Conservation (phyloP, 2,113 vertebrate genomes). For the Passer domesticus region DNA sequence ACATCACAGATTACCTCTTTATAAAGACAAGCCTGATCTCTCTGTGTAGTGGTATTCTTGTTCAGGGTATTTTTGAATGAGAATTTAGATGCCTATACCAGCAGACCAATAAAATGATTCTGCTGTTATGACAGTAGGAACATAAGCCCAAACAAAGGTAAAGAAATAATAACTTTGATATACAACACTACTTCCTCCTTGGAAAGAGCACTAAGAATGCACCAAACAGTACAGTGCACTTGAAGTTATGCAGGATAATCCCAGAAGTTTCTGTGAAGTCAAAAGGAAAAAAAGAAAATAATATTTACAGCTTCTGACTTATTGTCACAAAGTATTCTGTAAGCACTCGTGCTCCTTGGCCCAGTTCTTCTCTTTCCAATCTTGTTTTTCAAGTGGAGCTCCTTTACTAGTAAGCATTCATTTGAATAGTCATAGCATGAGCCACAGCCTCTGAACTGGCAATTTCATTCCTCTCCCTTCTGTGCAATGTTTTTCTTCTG, state of each 20-base stretch:
- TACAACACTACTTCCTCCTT: neutral
- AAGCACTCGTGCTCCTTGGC: neutral
- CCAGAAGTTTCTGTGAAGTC: neutral
- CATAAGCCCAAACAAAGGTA: neutral
- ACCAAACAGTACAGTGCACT: neutral
- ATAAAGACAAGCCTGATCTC: neutral
- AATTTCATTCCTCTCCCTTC: neutral
- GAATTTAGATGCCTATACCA: neutral
- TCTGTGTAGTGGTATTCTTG: neutral
- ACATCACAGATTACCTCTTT: neutral
- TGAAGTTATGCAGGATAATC: neutral
- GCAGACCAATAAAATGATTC: neutral
- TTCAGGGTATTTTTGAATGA: neutral
- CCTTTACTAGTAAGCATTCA: neutral
- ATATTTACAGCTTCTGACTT: neutral
- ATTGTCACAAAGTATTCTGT: neutral
- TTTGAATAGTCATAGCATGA: neutral
- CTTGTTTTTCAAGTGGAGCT: conserved; percentile 16
- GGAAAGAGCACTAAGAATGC: neutral
- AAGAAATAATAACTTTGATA: neutral
- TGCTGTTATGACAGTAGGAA: neutral
- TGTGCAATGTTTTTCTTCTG: neutral
- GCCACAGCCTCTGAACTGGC: neutral
- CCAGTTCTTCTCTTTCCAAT: neutral
- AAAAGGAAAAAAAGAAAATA: neutral